Base-by-base conservation (phyloP, 2,888 invertebrate genomes). In the Exocentrus adspersus region DNA sequence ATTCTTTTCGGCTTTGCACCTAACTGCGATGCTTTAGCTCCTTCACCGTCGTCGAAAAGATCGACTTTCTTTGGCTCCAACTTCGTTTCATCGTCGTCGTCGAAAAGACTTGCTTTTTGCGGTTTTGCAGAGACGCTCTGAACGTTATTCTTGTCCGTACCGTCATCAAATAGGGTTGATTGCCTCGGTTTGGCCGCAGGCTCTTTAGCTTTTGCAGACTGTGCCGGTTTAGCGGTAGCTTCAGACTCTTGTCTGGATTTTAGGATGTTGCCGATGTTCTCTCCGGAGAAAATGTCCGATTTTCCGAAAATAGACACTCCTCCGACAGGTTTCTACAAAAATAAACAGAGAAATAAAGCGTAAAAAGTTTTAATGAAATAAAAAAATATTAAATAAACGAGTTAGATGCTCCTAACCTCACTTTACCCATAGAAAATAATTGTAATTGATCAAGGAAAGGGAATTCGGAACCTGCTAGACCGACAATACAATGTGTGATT, bases 231-330 rank as follows among this genome's bases (percentile, higher is more conserved):
- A n/a, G n/a, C n/a, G n/a, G n/a, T 69, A n/a, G 69, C 67, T 7
- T 63, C 62, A 17, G 67, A 7, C 4, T 37, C 12, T 68, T 28
- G 61, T 54, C 30, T 61, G 17, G 54, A 68, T 60, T 72, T 71
- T 46, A 76, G 57, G 28, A 71, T 42, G 17, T 74, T 72, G 32
- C 50, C 67, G 5, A 72, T 54, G 42, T 67, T 62, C 48, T 70
- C 59, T 7, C 66, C 64, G 5, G 67, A 65, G 50, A 77, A 75
- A 6, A 78, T 45, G 57, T 77, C 67, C 1, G 72, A 12, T n/a
- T 67, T 65, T 6, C 87, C 88, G 70, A 89, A 86, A 41, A 89
- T 77, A 6, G 88, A 86, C 50, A 88, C 85, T 1, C 86, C 89
- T 1, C 88, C 88, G 2, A 85, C 75, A 4, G 88, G 87, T 84